phyloP scores from a whole-genome alignment of 2,113 vertebrate genomes.

The Phaethon lepturus region DNA sequence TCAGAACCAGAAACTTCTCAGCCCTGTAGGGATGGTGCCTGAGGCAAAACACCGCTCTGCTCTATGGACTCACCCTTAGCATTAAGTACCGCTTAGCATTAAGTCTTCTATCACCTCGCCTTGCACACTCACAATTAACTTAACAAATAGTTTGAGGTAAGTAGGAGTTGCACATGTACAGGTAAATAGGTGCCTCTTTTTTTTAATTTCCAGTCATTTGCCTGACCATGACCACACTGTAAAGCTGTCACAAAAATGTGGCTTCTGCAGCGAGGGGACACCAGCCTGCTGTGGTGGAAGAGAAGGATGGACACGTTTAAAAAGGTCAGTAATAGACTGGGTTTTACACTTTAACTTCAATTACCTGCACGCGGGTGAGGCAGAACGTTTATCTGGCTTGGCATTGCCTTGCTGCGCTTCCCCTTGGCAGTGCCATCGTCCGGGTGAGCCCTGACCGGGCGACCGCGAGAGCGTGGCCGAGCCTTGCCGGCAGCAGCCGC shows the following conservation, averaged over 20 bases:
- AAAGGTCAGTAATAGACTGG: slow-evolving; percentile 67
- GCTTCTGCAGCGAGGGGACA: neutral
- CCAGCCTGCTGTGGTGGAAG: neutral
- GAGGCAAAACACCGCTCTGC: neutral
- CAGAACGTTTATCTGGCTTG: slow-evolving; percentile 8
- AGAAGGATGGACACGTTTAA: slow-evolving; percentile 25
- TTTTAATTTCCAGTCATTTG: neutral
- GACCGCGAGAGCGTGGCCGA: neutral
- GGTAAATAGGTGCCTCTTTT: neutral
- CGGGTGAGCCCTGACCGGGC: neutral
- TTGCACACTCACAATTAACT: neutral
- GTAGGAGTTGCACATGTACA: neutral
- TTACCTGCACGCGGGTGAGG: neutral
- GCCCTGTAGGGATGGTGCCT: neutral
- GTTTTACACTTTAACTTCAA: slow-evolving; percentile 57
- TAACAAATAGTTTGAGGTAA: neutral
- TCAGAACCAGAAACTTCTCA: neutral
- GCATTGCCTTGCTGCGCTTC: neutral
- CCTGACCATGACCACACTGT: neutral
- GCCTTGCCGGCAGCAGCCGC: neutral
- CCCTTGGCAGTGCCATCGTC: neutral
- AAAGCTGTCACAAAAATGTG: slow-evolving; percentile 40
- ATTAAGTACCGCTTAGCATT: neutral
- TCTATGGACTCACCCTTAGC: neutral
- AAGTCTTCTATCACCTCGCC: neutral